phyloP scores from a whole-genome alignment of 2,113 vertebrate genomes.

The Oncorhynchus kisutch region DNA sequence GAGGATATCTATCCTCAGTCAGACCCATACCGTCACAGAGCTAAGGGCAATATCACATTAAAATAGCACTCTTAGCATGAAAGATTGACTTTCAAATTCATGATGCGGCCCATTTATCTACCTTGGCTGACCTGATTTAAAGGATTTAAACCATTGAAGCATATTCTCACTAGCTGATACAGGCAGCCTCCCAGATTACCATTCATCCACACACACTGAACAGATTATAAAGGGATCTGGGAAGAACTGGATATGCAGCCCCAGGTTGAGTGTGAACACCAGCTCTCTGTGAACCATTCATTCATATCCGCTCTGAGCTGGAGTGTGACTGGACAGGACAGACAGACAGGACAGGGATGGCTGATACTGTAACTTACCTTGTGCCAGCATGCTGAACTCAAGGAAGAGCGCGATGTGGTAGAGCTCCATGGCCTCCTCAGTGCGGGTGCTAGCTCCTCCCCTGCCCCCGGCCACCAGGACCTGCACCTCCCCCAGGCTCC shows the following conservation, averaged over 20 bases:
- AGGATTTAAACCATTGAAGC: constrained; percentile 21
- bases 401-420: constrained; percentile 98
- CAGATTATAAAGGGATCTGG: constrained; percentile 11
- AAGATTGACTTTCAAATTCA: constrained; percentile 30
- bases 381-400: constrained; percentile 98
- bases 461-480: constrained; percentile 90
- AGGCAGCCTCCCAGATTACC: neutral
- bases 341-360: neutral
- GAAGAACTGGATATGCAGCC: constrained; percentile 16
- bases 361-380: constrained; percentile 77
- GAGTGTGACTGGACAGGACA: neutral
- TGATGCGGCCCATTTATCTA: constrained; percentile 22
- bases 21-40: constrained; percentile 7
- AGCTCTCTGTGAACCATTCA: neutral
- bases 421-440: constrained; percentile 99
- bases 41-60: constrained; percentile 8
- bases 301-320: neutral
- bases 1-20: constrained; percentile 26
- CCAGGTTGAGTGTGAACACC: neutral
- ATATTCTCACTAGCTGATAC: constrained; percentile 10
- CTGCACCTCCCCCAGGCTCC: constrained; percentile 96
- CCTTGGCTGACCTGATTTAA: constrained; percentile 11
- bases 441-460: constrained; percentile 83
- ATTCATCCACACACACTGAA: neutral
- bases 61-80: constrained; percentile 19